These are phyloP conservation scores for Laothoe populi DNA, from an alignment of 2,888 invertebrate genomes.

Conservation along the genomic window DNA sequence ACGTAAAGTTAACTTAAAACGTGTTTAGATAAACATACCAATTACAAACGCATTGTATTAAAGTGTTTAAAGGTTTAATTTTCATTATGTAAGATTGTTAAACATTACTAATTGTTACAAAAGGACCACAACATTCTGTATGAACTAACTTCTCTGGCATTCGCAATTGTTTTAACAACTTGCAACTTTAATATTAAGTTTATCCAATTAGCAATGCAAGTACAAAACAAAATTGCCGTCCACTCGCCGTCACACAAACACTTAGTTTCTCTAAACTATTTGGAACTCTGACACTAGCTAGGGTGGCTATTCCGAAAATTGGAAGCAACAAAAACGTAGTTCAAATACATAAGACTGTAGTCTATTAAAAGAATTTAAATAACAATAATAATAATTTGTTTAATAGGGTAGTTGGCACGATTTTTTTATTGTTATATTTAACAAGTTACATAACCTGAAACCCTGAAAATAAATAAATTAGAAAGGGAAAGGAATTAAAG, in stretches of 20 bases:
- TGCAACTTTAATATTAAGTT: slow-evolving; percentile 15
- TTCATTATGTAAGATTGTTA: too few species aligned
- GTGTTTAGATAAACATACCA: too few species aligned
- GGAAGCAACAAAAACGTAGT: neutral
- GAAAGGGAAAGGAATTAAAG: too few species aligned
- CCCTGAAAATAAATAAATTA: too few species aligned
- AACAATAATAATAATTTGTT: too few species aligned
- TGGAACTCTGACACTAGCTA: neutral
- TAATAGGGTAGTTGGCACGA: too few species aligned
- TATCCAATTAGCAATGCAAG: slow-evolving; percentile 17
- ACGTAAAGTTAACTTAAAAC: too few species aligned
- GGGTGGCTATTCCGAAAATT: neutral
- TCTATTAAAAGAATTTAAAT: too few species aligned
- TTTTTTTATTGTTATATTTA: too few species aligned
- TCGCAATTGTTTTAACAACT: slow-evolving; percentile 12
- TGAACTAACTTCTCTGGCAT: neutral
- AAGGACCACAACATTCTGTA: neutral
- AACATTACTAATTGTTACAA: neutral
- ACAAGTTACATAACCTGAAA: too few species aligned
- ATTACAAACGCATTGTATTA: too few species aligned
- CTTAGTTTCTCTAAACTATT: slow-evolving; percentile 13
- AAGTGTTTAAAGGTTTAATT: too few species aligned
- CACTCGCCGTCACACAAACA: slow-evolving; percentile 10
- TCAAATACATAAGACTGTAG: neutral
- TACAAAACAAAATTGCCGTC: slow-evolving; percentile 15